These are phyloP conservation scores for Paedocypris sp. DNA, from an alignment of 2,113 vertebrate genomes.

Conservation along the genomic window DNA sequence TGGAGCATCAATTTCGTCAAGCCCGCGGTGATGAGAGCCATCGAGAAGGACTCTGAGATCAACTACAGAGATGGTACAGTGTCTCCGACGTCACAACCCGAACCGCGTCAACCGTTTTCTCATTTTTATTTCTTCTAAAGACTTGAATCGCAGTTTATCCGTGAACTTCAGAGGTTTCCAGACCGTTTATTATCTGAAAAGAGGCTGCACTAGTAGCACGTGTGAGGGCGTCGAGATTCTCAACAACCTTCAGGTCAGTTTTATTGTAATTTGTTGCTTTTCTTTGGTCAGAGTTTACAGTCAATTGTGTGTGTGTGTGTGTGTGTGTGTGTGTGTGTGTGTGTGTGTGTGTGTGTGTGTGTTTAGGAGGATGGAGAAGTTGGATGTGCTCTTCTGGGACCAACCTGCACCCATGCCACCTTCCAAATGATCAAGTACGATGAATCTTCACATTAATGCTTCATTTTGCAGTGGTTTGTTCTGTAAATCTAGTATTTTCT, in stretches of 20 bases:
- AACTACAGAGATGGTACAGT: constrained; percentile 44
- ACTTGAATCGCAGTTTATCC: constrained; percentile 40
- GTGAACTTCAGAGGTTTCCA: constrained; percentile 57
- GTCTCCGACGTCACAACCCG: too few species aligned
- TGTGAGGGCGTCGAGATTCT: constrained; percentile 79
- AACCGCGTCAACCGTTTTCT: neutral
- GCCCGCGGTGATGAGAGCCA: constrained; percentile 51
- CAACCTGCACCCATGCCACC: constrained; percentile 75
- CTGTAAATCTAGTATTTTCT: too few species aligned
- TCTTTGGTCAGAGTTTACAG: too few species aligned
- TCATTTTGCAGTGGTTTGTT: neutral
- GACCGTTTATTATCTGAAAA: constrained; percentile 52
- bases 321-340: too few species aligned
- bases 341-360: too few species aligned
- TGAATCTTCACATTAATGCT: neutral
- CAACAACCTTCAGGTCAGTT: constrained; percentile 67
- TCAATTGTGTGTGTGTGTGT: too few species aligned
- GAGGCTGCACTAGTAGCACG: constrained; percentile 67
- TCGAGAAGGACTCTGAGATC: constrained; percentile 46
- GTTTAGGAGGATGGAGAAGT: constrained; percentile 47
- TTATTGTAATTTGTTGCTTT: too few species aligned
- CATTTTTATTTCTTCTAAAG: constrained; percentile 26
- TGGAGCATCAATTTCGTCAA: constrained; percentile 53
- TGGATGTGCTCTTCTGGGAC: constrained; percentile 81
- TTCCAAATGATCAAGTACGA: constrained; percentile 85